Conservation (phyloP, 2,797 vertebrate genomes). For the Malurus splendens region DNA sequence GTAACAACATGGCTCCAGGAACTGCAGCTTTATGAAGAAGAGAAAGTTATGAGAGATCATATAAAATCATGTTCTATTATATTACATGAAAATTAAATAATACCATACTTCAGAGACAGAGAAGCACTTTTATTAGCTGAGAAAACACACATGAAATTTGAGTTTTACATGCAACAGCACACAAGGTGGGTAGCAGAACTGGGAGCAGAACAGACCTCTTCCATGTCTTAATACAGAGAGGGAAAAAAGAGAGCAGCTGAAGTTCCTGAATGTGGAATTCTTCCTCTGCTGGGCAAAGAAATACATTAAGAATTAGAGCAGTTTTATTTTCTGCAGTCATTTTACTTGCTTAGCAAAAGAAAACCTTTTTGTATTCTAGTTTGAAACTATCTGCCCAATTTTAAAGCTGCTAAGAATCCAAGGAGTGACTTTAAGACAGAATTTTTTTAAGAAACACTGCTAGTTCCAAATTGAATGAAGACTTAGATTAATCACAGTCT, state of each 20-base stretch:
- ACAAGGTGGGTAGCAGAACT: not conserved
- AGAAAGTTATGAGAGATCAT: not conserved
- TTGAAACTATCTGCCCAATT: not conserved
- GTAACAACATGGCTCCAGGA: not conserved
- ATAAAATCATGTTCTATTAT: not conserved
- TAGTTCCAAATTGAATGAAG: constrained; percentile 25
- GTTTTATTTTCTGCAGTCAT: not conserved
- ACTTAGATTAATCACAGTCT: constrained; percentile 39
- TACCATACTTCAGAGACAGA: not conserved
- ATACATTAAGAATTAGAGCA: not conserved
- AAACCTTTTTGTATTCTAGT: not conserved
- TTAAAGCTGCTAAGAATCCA: not conserved
- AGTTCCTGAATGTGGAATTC: not conserved
- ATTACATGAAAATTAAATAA: constrained; percentile 7
- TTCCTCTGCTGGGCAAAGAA: not conserved
- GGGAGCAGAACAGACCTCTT: not conserved
- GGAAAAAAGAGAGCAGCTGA: not conserved
- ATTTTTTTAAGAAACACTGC: not conserved
- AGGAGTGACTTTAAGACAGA: not conserved
- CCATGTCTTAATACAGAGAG: not conserved
- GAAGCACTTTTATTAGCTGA: not conserved
- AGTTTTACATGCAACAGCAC: not conserved
- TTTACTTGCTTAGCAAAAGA: not conserved
- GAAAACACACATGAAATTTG: not conserved
- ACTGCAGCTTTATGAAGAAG: not conserved